A percentile compares a stretch with the other conserved stretches of the same genome.
Conservation (phyloP, 2,113 vertebrate species). For the Nipponia nippon region DNA sequence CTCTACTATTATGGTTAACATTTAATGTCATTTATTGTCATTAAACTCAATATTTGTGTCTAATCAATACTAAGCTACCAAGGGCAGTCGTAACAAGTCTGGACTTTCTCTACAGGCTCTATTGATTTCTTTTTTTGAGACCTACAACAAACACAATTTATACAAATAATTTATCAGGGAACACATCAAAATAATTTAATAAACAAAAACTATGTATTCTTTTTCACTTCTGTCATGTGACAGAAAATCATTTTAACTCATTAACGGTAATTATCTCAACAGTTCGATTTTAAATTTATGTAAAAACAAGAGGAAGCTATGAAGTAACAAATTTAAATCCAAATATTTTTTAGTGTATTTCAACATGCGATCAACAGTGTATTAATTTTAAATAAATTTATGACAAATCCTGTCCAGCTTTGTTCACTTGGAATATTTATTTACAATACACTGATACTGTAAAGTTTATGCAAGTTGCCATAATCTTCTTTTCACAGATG, state of each 20-base stretch:
- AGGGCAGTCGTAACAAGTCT: conserved; percentile 22
- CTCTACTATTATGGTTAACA: conserved; percentile 29
- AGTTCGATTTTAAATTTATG: conserved; percentile 20
- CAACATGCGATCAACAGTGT: neutral
- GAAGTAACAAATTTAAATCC: neutral
- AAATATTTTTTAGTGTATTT: neutral
- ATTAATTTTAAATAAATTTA: neutral
- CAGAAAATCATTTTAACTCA: conserved; percentile 45
- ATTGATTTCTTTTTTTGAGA: conserved; percentile 28
- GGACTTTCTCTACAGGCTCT: neutral
- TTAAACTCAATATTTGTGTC: conserved; percentile 44
- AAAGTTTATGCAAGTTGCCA: neutral
- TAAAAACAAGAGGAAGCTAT: conserved; percentile 10
- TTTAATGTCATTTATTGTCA: conserved; percentile 60
- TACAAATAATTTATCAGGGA: conserved; percentile 46
- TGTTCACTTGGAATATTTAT: neutral
- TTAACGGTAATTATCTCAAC: conserved; percentile 3
- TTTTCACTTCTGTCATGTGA: conserved; percentile 7
- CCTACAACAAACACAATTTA: conserved; percentile 32
- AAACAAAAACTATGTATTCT: conserved; percentile 7
- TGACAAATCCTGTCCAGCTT: neutral
- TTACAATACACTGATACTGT: neutral
- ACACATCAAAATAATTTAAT: conserved; percentile 55
- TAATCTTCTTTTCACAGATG: neutral
- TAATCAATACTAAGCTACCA: conserved; percentile 48